Conservation (phyloP, 2,113 vertebrate species). For the Rhizomys pruinosus region DNA sequence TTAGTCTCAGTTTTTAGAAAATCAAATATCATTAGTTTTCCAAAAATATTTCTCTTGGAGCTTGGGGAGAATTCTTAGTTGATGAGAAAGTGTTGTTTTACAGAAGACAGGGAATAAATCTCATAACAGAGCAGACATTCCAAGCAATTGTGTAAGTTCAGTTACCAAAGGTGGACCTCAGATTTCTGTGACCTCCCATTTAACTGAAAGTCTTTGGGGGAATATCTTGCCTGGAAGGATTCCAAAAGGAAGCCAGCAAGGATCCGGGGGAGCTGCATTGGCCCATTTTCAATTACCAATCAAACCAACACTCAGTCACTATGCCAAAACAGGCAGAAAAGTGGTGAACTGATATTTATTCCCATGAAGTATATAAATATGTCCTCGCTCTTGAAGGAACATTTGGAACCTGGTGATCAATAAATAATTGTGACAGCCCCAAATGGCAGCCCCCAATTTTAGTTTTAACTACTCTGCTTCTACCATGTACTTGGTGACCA, state of each 20-base stretch:
- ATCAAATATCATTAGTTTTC: slow-evolving; percentile 75
- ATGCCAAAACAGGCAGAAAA: slow-evolving; percentile 41
- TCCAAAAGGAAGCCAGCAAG: slow-evolving; percentile 71
- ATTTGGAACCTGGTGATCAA: slow-evolving; percentile 54
- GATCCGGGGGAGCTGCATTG: slow-evolving; percentile 49
- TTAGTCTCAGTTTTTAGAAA: slow-evolving; percentile 71
- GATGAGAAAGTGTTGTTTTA: slow-evolving; percentile 75
- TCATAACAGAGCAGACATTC: slow-evolving; percentile 26
- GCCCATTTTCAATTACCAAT: slow-evolving; percentile 72
- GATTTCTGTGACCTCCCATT: slow-evolving; percentile 54
- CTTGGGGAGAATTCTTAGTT: slow-evolving; percentile 64
- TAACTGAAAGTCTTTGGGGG: slow-evolving; percentile 63
- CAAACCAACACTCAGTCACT: slow-evolving; percentile 69
- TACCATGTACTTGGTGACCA: not conserved
- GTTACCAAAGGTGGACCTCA: slow-evolving; percentile 62
- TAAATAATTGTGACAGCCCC: slow-evolving; percentile 27
- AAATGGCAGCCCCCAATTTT: not conserved
- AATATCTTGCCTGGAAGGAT: slow-evolving; percentile 61
- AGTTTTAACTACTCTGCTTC: not conserved
- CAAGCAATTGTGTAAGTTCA: slow-evolving; percentile 9
- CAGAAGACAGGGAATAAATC: slow-evolving; percentile 74
- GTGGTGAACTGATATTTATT: slow-evolving; percentile 66
- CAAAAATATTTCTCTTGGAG: slow-evolving; percentile 80
- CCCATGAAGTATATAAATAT: slow-evolving; percentile 66
- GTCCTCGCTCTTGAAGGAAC: slow-evolving; percentile 35